Conservation (phyloP, 2,797 vertebrate species). For the Acanthiza pusilla region DNA sequence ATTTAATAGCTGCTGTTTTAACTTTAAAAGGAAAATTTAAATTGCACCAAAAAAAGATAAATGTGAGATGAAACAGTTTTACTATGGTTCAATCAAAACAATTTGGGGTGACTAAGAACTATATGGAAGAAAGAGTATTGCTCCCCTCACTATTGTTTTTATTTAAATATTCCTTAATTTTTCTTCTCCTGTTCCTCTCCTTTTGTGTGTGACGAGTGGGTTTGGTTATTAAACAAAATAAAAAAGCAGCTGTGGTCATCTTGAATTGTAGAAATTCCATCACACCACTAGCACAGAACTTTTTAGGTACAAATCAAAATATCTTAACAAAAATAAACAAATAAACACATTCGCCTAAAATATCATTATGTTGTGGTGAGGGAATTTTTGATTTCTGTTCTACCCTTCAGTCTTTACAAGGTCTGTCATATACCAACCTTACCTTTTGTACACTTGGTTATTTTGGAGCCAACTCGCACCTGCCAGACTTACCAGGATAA, state of each 20-base stretch:
- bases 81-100: neutral
- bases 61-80: neutral
- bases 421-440: neutral
- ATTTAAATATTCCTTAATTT: neutral
- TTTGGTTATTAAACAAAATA: neutral
- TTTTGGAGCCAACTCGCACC: neutral
- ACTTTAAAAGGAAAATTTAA: neutral
- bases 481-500: neutral
- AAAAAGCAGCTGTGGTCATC: accelerated
- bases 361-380: too few relatives aligned
- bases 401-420: neutral
- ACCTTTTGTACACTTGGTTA: neutral
- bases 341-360: accelerated
- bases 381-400: neutral
- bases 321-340: neutral
- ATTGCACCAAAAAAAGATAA: neutral
- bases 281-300: too few relatives aligned
- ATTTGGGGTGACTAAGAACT: neutral
- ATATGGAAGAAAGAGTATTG: accelerated
- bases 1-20: neutral
- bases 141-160: accelerated
- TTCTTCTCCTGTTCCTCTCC: neutral
- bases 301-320: neutral
- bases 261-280: neutral
- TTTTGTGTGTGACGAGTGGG: neutral